These are phyloP conservation scores for Dryadula phaetusa DNA, from an alignment of 2,888 invertebrate species.

Conservation along the genomic window DNA sequence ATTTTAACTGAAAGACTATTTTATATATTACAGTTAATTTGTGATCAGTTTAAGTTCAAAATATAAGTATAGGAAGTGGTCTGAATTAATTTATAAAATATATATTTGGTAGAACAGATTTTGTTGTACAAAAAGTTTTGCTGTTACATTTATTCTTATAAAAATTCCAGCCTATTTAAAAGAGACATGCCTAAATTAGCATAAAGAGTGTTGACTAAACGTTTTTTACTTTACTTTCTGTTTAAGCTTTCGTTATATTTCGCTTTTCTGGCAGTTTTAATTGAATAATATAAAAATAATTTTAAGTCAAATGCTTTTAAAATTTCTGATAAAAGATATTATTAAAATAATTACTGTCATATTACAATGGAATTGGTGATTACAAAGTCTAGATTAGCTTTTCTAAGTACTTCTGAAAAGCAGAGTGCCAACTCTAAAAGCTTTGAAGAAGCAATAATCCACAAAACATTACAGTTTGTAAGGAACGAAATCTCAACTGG, in stretches of 20 bases:
- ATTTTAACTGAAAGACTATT: too few relatives aligned
- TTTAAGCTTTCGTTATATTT: conserved; percentile 3
- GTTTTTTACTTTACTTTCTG: conserved; percentile 8
- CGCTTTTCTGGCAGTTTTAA: background rate
- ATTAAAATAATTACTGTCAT: conserved; percentile 1
- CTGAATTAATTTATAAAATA: too few relatives aligned
- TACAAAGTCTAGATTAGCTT: conserved; percentile 21
- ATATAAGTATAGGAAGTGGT: too few relatives aligned
- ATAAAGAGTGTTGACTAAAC: conserved; percentile 13
- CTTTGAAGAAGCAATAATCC: conserved; percentile 26
- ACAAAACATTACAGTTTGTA: conserved; percentile 26
- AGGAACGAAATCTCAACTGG: conserved; percentile 21
- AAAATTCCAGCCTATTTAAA: conserved; percentile 20
- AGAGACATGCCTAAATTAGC: conserved; percentile 17
- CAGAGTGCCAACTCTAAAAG: conserved; percentile 19
- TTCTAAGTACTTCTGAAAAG: conserved; percentile 14
- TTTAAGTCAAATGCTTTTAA: background rate
- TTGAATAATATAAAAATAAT: background rate
- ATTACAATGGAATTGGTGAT: conserved; percentile 19
- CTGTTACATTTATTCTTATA: conserved; percentile 1
- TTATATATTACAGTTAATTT: too few relatives aligned
- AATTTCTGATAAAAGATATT: background rate
- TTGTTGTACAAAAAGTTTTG: conserved; percentile 10
- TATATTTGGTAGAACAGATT: background rate
- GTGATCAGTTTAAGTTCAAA: too few relatives aligned